Conservation (phyloP, 92 coral and sea anemone genomes). For the Porites evermanni region DNA sequence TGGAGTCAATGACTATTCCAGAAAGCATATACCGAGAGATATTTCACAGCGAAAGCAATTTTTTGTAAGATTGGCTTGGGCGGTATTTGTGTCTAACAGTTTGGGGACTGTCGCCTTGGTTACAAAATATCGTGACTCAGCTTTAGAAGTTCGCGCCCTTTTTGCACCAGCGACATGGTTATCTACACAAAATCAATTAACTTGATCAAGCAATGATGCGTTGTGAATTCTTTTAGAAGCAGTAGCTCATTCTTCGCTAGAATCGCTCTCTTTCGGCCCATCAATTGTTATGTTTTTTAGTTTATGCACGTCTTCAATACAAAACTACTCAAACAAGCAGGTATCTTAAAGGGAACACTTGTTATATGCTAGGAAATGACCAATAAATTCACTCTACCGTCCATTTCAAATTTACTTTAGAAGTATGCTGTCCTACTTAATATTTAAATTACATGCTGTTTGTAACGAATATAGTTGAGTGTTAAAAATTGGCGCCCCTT, state of each 20-base stretch:
- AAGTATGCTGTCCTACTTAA: conserved; percentile 41
- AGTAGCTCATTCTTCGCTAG: not conserved
- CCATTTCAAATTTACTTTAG: conserved; percentile 57
- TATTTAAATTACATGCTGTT: conserved; percentile 42
- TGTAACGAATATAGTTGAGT: conserved; percentile 55
- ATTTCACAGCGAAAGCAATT: conserved; percentile 7
- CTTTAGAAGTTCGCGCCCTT: conserved; percentile 18
- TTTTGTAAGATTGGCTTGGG: conserved; percentile 39
- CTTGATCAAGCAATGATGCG: conserved; percentile 48
- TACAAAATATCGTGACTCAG: conserved; percentile 56
- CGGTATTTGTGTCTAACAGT: conserved; percentile 14
- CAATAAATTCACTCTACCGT: conserved; percentile 13
- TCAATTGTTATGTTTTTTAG: not conserved
- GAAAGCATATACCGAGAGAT: not conserved
- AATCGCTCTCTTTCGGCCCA: not conserved
- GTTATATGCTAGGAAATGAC: conserved; percentile 3
- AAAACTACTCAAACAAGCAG: not conserved
- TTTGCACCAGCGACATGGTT: conserved; percentile 25
- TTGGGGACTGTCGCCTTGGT: conserved; percentile 26
- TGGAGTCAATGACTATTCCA: not conserved
- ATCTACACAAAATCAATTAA: conserved; percentile 49
- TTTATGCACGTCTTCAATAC: not conserved
- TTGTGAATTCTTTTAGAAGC: conserved; percentile 17
- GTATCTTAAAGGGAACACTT: conserved; percentile 15
- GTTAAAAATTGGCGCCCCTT: conserved; percentile 39